These are phyloP conservation scores for Meteorus cinctellus DNA, from an alignment of 2,888 invertebrate genomes.

Conservation along the genomic window DNA sequence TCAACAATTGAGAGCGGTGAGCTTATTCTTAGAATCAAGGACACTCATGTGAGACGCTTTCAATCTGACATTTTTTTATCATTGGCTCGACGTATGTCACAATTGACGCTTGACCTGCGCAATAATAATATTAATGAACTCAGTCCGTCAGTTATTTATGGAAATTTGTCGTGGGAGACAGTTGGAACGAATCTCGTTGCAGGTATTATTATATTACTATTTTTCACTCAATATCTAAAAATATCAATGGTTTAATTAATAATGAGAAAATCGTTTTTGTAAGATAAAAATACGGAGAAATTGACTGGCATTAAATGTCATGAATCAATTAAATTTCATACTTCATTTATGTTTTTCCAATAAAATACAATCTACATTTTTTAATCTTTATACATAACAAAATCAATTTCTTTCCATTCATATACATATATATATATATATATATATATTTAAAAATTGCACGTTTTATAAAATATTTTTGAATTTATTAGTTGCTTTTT, in stretches of 20 bases:
- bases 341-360: not conserved
- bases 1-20: conserved; percentile 84
- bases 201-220: conserved; percentile 74
- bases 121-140: conserved; percentile 88
- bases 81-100: conserved; percentile 83
- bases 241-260: no score
- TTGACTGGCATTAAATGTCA: no score
- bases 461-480: no score
- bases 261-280: no score
- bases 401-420: conserved; percentile 9
- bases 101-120: conserved; percentile 88
- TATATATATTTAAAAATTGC: not conserved
- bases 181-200: conserved; percentile 90
- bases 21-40: conserved; percentile 83
- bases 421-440: not conserved
- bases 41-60: conserved; percentile 85
- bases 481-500: no score
- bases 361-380: not conserved
- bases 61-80: conserved; percentile 87
- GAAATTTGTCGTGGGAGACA: conserved; percentile 91
- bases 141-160: conserved; percentile 90
- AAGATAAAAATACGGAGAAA: no score
- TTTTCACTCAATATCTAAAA: no score
- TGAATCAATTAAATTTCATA: no score
- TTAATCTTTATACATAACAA: conserved; percentile 5